Conservation (phyloP, 2,113 vertebrate species). For the Myrmophylax atrothorax region DNA sequence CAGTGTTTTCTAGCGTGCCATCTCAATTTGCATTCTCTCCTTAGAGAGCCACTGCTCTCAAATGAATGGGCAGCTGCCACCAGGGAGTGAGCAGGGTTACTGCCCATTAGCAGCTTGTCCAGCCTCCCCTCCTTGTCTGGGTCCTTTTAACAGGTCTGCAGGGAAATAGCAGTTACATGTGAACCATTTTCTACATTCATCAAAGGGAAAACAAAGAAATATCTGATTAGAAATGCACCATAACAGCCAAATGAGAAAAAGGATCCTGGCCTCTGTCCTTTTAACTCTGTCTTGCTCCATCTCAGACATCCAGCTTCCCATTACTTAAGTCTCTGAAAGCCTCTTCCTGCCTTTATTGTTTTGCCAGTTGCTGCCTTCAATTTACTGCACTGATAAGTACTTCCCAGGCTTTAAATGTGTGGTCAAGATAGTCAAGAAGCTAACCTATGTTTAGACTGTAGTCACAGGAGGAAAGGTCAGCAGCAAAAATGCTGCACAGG, state of each 20-base stretch:
- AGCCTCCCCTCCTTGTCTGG: neutral
- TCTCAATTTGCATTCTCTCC: neutral
- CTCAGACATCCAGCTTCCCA: slow-evolving; percentile 11
- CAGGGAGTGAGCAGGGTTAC: neutral
- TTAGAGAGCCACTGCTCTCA: neutral
- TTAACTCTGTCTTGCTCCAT: slow-evolving; percentile 18
- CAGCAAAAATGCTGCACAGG: neutral
- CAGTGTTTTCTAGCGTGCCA: accelerated
- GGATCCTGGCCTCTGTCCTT: neutral
- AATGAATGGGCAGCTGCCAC: neutral
- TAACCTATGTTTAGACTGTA: neutral
- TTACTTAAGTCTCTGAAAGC: slow-evolving; percentile 9
- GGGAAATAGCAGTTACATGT: slow-evolving; percentile 9
- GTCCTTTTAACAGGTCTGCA: neutral
- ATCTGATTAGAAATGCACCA: neutral
- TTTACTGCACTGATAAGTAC: slow-evolving; percentile 40
- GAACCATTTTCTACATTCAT: neutral
- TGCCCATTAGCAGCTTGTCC: neutral
- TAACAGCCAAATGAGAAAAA: neutral
- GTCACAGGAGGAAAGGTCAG: neutral
- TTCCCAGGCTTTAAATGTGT: slow-evolving; percentile 42
- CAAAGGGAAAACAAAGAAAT: neutral
- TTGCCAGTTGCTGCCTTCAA: slow-evolving; percentile 40
- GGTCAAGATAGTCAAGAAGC: neutral
- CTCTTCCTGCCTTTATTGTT: slow-evolving; percentile 58